Conservation (phyloP, 2,888 invertebrate species). For the Nemurella pictetii region DNA sequence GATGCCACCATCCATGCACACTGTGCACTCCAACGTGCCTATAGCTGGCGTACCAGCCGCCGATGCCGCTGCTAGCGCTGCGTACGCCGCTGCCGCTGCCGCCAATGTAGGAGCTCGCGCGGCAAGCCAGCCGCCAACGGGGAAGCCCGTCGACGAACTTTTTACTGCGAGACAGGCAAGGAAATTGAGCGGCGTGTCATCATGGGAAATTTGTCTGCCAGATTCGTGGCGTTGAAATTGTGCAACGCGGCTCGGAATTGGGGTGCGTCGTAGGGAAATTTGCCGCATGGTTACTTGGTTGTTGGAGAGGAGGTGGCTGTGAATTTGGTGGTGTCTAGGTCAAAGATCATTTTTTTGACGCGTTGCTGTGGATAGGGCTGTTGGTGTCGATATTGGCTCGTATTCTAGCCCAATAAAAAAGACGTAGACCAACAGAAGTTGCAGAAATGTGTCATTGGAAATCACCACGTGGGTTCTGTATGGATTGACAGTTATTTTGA, state of each 20-base stretch:
- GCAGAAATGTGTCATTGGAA: too few species aligned
- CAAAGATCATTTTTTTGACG: too few species aligned
- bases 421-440: too few species aligned
- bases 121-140: neutral
- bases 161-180: slow-evolving; percentile 28
- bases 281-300: too few species aligned
- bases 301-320: too few species aligned
- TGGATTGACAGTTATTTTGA: too few species aligned
- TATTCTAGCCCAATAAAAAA: too few species aligned
- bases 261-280: neutral
- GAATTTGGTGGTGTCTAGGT: too few species aligned
- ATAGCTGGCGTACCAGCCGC: slow-evolving; percentile 22
- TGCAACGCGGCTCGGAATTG: neutral
- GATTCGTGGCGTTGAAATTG: neutral
- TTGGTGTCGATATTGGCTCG: too few species aligned
- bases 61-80: slow-evolving; percentile 6
- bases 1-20: slow-evolving; percentile 43
- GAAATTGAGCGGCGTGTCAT: slow-evolving; percentile 41
- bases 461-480: too few species aligned
- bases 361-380: too few species aligned
- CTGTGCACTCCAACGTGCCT: neutral
- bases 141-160: slow-evolving; percentile 28
- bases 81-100: neutral
- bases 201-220: slow-evolving; percentile 39
- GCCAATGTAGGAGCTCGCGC: slow-evolving; percentile 4